These are phyloP conservation scores for Cerceris rybyensis DNA, from an alignment of 2,888 invertebrate species.

Conservation along the genomic window DNA sequence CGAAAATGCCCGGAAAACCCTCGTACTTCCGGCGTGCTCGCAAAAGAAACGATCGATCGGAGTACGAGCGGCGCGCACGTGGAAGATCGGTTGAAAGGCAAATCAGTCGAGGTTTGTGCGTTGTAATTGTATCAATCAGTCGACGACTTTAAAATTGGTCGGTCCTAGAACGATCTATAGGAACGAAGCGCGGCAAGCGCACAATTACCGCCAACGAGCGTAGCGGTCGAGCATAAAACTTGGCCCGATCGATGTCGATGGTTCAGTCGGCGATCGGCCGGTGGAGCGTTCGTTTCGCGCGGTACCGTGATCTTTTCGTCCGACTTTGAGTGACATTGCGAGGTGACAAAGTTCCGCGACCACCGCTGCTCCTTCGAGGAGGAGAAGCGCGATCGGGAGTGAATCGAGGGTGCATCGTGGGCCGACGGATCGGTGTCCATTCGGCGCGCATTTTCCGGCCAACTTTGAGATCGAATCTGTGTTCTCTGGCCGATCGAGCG, in stretches of 20 bases:
- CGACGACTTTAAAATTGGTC: neutral
- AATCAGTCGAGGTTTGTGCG: too few species aligned
- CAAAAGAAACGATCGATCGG: too few species aligned
- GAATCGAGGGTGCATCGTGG: too few species aligned
- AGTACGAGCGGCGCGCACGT: too few species aligned
- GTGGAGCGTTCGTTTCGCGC: conserved; percentile 53
- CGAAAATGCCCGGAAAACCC: too few species aligned
- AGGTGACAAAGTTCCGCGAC: too few species aligned
- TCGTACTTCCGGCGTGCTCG: too few species aligned
- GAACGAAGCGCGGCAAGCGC: conserved; percentile 12
- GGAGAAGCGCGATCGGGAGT: neutral
- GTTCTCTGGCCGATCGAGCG: too few species aligned
- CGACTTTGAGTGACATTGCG: neutral
- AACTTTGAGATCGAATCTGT: too few species aligned
- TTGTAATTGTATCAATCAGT: neutral
- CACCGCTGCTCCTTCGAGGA: neutral
- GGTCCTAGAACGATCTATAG: neutral
- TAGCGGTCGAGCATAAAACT: conserved; percentile 47
- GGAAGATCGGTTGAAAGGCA: too few species aligned
- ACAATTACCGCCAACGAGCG: conserved; percentile 35
- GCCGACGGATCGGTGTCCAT: too few species aligned
- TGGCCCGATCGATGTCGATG: conserved; percentile 42
- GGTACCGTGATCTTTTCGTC: neutral
- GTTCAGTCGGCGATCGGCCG: conserved; percentile 65
- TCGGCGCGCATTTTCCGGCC: too few species aligned